Conservation (phyloP, 92 coral and sea anemone genomes). For the Actinostola sp. region DNA sequence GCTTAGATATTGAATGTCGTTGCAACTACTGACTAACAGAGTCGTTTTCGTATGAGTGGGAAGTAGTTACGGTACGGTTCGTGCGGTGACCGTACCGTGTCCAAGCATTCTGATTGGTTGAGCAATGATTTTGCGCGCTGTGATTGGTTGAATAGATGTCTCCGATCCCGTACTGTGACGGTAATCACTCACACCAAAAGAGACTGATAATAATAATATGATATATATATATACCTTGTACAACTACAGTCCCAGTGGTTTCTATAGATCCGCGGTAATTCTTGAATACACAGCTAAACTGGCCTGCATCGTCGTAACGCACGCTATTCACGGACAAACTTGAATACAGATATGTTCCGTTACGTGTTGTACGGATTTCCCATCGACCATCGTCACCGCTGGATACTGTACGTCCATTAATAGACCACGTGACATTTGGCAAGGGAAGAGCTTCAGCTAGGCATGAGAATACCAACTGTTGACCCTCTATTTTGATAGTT, state of each 20-base stretch:
- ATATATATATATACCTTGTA: constrained; percentile 72
- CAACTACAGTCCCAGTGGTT: constrained; percentile 33
- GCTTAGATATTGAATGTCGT: too few species aligned
- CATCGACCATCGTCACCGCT: not conserved
- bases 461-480: constrained; percentile 30
- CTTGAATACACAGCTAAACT: constrained; percentile 45
- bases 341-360: constrained; percentile 13
- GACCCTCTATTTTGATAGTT: constrained; percentile 17
- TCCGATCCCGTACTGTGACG: too few species aligned
- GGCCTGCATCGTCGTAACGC: constrained; percentile 52
- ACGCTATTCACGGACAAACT: constrained; percentile 22
- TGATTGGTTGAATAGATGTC: too few species aligned
- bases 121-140: too few species aligned
- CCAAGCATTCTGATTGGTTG: too few species aligned
- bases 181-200: too few species aligned
- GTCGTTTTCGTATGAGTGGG: too few species aligned
- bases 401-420: not conserved
- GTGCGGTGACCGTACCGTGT: too few species aligned
- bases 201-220: too few species aligned
- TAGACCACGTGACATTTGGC: constrained; percentile 57
- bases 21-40: too few species aligned
- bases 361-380: not conserved
- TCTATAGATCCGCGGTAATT: constrained; percentile 42
- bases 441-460: constrained; percentile 62
- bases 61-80: too few species aligned